Percentiles rank a stretch among this genome's conserved stretches.
These are phyloP conservation scores for Tetranychus piercei DNA, from an alignment of 2,888 invertebrate genomes.

Conservation along the genomic window DNA sequence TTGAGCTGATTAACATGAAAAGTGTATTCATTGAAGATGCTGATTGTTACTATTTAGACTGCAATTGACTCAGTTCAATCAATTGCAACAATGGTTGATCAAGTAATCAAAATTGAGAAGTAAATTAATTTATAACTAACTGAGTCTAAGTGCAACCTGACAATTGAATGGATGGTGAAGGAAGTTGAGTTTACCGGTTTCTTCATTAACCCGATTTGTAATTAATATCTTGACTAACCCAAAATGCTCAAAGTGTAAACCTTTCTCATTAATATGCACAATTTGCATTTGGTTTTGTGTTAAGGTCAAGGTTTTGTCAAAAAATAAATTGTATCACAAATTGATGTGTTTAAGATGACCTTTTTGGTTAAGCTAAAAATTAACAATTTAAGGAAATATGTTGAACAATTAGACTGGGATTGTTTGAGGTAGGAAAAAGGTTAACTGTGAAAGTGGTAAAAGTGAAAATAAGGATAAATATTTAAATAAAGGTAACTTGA, in stretches of 20 bases:
- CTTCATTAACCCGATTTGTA: background rate
- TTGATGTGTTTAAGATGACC: background rate
- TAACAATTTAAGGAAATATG: background rate
- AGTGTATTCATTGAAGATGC: too few species aligned
- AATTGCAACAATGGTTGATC: too few species aligned
- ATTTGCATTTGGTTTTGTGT: background rate
- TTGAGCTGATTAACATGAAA: too few species aligned
- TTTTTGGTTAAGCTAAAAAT: background rate
- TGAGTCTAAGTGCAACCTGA: too few species aligned
- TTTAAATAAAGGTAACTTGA: too few species aligned
- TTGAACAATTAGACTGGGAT: background rate
- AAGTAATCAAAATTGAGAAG: too few species aligned
- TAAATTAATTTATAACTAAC: too few species aligned
- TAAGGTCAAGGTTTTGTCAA: conserved; percentile 1
- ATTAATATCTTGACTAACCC: background rate
- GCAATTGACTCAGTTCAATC: too few species aligned
- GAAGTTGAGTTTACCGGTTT: background rate
- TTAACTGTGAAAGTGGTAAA: background rate
- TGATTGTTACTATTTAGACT: too few species aligned
- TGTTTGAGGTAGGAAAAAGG: background rate
- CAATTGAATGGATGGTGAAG: background rate
- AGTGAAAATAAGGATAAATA: background rate
- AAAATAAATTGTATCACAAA: background rate
- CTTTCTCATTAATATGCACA: background rate
- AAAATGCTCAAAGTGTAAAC: background rate